Conservation (phyloP, 1,140 invertebrate species). For the Sarcophaga bullata region DNA sequence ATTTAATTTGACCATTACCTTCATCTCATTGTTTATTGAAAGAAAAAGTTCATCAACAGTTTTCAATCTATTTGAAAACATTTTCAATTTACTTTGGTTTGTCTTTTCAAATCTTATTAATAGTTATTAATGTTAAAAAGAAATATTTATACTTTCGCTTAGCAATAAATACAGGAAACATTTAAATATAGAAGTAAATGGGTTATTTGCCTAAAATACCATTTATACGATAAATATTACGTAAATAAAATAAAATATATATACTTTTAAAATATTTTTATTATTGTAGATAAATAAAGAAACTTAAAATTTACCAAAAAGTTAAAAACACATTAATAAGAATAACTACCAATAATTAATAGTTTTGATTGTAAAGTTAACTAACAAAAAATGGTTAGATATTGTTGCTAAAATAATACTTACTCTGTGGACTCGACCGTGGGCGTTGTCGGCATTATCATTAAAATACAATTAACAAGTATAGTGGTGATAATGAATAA, state of each 20-base stretch:
- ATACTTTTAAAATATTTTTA: too few relatives aligned
- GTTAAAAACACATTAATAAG: background rate
- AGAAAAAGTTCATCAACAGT: background rate
- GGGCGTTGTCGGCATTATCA: conserved; percentile 94
- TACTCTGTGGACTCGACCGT: conserved; percentile 96
- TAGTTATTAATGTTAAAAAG: background rate
- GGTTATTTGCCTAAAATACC: conserved; percentile 8
- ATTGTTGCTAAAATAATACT: conserved; percentile 69
- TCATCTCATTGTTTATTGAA: background rate
- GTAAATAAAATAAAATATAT: background rate
- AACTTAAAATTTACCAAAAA: background rate
- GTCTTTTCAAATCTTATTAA: background rate
- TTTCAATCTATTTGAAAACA: background rate
- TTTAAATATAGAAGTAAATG: background rate
- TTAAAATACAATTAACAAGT: conserved; percentile 96
- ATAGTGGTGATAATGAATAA: conserved; percentile 98
- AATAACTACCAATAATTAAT: conserved; percentile 4
- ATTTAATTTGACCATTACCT: background rate
- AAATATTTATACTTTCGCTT: background rate
- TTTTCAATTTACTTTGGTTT: conserved; percentile 4
- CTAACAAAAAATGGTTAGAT: background rate
- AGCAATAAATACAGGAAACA: conserved; percentile 2
- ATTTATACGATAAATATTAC: background rate
- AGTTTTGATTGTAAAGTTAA: background rate
- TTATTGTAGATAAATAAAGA: background rate